Conservation (phyloP, 2,888 invertebrate species). For the Pristionchus maxplancki region DNA sequence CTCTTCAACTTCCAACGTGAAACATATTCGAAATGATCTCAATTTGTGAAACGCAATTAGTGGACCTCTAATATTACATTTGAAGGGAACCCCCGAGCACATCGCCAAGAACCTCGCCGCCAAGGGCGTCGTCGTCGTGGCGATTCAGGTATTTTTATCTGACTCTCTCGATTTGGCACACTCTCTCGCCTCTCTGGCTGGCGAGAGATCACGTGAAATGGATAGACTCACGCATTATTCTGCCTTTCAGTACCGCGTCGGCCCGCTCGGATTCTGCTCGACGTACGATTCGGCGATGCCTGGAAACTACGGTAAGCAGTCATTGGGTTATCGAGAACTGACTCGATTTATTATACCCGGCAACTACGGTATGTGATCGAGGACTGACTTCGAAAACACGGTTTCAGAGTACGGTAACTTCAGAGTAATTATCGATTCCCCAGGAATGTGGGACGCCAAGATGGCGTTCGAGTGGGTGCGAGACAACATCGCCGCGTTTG, state of each 20-base stretch:
- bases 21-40: too few relatives aligned
- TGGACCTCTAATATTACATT: too few relatives aligned
- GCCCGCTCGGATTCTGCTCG: slow-evolving; percentile 36
- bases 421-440: neutral
- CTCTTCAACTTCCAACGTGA: too few relatives aligned
- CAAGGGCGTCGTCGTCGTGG: slow-evolving; percentile 44
- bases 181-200: too few relatives aligned
- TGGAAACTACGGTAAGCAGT: neutral
- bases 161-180: too few relatives aligned
- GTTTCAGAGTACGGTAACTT: neutral
- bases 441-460: slow-evolving; percentile 33
- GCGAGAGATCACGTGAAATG: too few relatives aligned
- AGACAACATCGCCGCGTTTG: slow-evolving; percentile 13
- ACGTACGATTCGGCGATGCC: neutral
- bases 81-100: neutral
- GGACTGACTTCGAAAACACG: too few relatives aligned
- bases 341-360: too few relatives aligned
- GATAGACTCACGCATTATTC: too few relatives aligned
- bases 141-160: too few relatives aligned
- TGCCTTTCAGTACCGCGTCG: slow-evolving; percentile 20
- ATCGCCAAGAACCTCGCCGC: slow-evolving; percentile 19
- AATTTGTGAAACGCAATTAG: too few relatives aligned
- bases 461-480: slow-evolving; percentile 10
- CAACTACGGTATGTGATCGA: too few relatives aligned
- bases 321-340: neutral